Conservation (phyloP, 2,888 invertebrate genomes). For the Timandra comae region DNA sequence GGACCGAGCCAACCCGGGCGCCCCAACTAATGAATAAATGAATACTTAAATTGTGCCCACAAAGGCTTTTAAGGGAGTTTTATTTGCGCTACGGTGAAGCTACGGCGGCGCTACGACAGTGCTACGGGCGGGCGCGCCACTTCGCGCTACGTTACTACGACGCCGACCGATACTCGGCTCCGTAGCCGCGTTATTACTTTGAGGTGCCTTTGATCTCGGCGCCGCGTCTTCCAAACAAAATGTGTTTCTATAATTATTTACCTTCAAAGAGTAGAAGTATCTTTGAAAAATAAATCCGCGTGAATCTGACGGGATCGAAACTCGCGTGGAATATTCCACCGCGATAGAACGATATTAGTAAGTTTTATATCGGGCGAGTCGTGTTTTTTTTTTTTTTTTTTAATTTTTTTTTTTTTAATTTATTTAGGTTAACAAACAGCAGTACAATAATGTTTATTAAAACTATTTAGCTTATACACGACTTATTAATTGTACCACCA, state of each 20-base stretch:
- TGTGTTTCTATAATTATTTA: neutral
- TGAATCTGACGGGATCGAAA: too few species aligned
- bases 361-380: too few species aligned
- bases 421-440: too few species aligned
- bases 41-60: slow-evolving; percentile 17
- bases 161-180: neutral
- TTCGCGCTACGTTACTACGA: neutral
- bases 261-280: too few species aligned
- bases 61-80: slow-evolving; percentile 17
- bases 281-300: too few species aligned
- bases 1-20: neutral
- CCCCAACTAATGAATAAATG: slow-evolving; percentile 20
- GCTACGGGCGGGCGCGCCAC: neutral
- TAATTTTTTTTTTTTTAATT: too few species aligned
- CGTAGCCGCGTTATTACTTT: neutral
- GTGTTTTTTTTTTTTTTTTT: too few species aligned
- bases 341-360: too few species aligned
- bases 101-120: neutral
- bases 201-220: neutral
- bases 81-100: slow-evolving; percentile 7
- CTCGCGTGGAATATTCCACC: too few species aligned
- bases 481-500: too few species aligned
- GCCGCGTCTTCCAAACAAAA: neutral
- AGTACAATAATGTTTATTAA: too few species aligned
- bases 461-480: too few species aligned